phyloP scores from a whole-genome alignment of 2,888 invertebrate genomes.

The Eustalomyia histrio region DNA sequence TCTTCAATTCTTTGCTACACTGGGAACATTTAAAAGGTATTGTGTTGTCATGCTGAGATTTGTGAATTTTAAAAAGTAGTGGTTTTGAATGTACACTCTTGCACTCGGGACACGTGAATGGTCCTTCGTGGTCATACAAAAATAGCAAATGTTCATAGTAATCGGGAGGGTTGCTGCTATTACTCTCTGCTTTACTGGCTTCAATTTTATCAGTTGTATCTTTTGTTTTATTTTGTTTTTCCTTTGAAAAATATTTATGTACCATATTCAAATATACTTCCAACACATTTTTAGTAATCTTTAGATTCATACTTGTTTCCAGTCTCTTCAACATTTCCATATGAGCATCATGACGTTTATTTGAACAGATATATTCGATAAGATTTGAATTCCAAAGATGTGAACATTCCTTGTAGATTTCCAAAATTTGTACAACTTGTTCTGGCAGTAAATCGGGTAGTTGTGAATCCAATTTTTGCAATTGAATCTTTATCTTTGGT shows the following conservation, averaged over 20 bases:
- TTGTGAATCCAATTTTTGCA: slow-evolving; percentile 34
- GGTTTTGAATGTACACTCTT: slow-evolving; percentile 39
- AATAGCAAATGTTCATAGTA: slow-evolving; percentile 49
- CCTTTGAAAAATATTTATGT: slow-evolving; percentile 43
- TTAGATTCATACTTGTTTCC: slow-evolving; percentile 36
- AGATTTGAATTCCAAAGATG: slow-evolving; percentile 61
- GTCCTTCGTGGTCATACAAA: slow-evolving; percentile 56
- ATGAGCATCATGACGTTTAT: slow-evolving; percentile 53
- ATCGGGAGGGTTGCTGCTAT: background rate
- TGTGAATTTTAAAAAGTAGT: slow-evolving; percentile 50
- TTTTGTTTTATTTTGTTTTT: slow-evolving; percentile 40
- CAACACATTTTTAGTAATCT: slow-evolving; percentile 29
- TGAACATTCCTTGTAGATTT: slow-evolving; percentile 49
- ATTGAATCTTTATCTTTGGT: slow-evolving; percentile 36
- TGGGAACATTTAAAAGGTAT: slow-evolving; percentile 52
- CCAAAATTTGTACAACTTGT: slow-evolving; percentile 51
- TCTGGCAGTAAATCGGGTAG: slow-evolving; percentile 39
- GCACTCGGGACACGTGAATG: slow-evolving; percentile 54
- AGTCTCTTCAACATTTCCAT: slow-evolving; percentile 48
- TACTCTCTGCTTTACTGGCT: background rate
- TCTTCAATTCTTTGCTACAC: slow-evolving; percentile 52
- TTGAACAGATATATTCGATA: slow-evolving; percentile 49
- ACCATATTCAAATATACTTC: slow-evolving; percentile 44
- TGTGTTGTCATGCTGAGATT: slow-evolving; percentile 54
- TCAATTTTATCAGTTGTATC: background rate